Evolutionary conservation across 2,888 invertebrate genomes (phyloP).

Genomic region (Scaptomyza cyrtandrae): DNA sequence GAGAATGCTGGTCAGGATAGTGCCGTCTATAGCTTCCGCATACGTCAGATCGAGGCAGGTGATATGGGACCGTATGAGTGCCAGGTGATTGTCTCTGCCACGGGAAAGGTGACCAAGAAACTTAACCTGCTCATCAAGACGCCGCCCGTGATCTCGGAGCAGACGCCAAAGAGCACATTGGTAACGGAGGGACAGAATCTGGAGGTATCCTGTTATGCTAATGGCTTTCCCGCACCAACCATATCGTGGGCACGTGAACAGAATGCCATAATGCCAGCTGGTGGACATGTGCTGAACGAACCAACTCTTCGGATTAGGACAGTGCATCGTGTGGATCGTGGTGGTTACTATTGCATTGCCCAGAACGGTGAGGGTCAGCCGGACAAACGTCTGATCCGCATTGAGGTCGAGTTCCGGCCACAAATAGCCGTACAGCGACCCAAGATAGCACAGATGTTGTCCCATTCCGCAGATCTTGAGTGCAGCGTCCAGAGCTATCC

Average conservation of each 20-base stretch:
- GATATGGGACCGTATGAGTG: conserved; percentile 84
- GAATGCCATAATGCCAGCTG: conserved; percentile 85
- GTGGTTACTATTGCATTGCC: conserved; percentile 83
- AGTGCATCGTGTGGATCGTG: conserved; percentile 83
- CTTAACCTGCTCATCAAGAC: conserved; percentile 82
- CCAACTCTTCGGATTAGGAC: conserved; percentile 77
- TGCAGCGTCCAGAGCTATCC: conserved; percentile 84
- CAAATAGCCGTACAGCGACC: conserved; percentile 82
- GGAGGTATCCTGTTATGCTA: conserved; percentile 88
- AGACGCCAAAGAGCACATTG: conserved; percentile 74
- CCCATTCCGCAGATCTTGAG: conserved; percentile 81
- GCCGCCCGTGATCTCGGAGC: conserved; percentile 81
- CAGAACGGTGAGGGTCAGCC: conserved; percentile 83
- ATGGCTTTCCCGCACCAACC: conserved; percentile 91
- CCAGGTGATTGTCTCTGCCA: conserved; percentile 82
- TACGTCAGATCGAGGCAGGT: conserved; percentile 79
- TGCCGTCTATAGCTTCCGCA: conserved; percentile 81
- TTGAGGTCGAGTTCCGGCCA: conserved; percentile 84
- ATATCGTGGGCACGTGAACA: conserved; percentile 89
- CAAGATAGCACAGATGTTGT: conserved; percentile 82
- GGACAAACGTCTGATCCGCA: conserved; percentile 78
- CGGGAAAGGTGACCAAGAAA: conserved; percentile 78
- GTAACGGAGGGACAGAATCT: conserved; percentile 81
- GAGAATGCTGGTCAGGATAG: conserved; percentile 67
- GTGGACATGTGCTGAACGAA: conserved; percentile 78